A percentile compares a stretch with the other conserved stretches of the same genome.
phyloP scores from a whole-genome alignment of 2,888 invertebrate species.

The Cephus pulcher region DNA sequence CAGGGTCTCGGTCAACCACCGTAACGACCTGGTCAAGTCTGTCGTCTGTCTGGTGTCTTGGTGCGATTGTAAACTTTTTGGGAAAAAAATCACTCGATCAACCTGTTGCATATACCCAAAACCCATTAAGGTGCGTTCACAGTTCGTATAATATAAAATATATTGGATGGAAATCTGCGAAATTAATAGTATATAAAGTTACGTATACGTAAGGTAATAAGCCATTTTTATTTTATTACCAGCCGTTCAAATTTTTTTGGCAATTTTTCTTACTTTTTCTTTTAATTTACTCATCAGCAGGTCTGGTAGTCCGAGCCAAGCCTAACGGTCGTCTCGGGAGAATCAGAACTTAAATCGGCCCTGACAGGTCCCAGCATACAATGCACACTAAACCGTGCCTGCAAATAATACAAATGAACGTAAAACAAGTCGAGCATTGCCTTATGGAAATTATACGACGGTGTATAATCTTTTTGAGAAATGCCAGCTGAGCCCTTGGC shows the following conservation, averaged over 20 bases:
- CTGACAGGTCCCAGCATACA: not conserved
- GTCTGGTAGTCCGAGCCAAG: not conserved
- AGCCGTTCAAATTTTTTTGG: not conserved
- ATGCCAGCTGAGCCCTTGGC: not conserved
- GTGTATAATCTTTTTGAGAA: slow-evolving; percentile 1
- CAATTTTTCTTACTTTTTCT: not conserved
- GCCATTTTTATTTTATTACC: not conserved
- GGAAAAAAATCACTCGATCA: not conserved
- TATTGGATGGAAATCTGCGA: not conserved
- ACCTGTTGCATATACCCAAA: not conserved
- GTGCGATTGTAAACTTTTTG: not conserved
- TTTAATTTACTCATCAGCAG: not conserved
- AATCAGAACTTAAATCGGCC: not conserved
- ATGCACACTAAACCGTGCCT: not conserved
- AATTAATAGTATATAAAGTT: too few relatives aligned
- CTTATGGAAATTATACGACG: slow-evolving; percentile 1
- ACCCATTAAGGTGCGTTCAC: not conserved
- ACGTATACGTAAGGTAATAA: too few relatives aligned
- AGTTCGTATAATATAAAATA: not conserved
- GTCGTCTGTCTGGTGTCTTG: not conserved
- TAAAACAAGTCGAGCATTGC: not conserved
- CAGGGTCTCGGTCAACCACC: not conserved
- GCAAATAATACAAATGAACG: slow-evolving; percentile 1
- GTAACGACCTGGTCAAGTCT: not conserved
- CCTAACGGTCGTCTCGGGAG: not conserved